Base-by-base conservation (phyloP, 1,140 invertebrate genomes). In the Heterodera carotae region DNA sequence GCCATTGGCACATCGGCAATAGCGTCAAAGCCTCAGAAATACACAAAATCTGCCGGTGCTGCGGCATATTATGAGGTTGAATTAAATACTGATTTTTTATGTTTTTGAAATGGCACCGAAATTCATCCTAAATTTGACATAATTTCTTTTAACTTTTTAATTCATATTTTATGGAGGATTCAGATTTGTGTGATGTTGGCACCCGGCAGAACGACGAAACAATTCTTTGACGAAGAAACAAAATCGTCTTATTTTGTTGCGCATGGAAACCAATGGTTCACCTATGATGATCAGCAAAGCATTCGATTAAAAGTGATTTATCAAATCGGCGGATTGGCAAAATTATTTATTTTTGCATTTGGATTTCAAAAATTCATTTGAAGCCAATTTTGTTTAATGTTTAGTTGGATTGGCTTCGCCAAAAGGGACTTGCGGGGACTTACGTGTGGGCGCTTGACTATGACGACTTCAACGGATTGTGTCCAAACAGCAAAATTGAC, bases 361-460 rank as follows among this genome's bases (percentile, higher is more conserved):
- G n/a, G n/a, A 43, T 6, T 43, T 43, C 39, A 1, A 25, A 31
- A 27, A 60, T 12, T 22, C 10, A 53, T 15, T 18, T 22, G 48
- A 4, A 15, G 18, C 33, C 33, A 27, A 73, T 15, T 43, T 43
- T 31, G 71, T 71, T 74, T 39, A 82, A n/a, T n/a, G n/a, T n/a
- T n/a, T n/a, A 97, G 94, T 94, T 94, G 91, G 92, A 92, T 66
- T 98, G 94, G 94, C 90, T 97, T 39, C 94, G 94, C 84, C 91
- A 92, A 60, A 93, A 93, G 71, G 93, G 93, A 22, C 95, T 93
- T 84, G 95, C 92, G 34, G 96, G 96, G 12, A 94, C 94, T 31
- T 97, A 97, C 94, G 93, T 95, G 0, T 98, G 95, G 95, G 94
- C 94, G 0, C 90, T 97, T 0, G 95, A 97, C 83, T 95, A 97